A percentile compares a stretch with the other conserved stretches of the same genome.
Conservation (phyloP, 2,113 vertebrate species). For the Centrocercus urophasianus region DNA sequence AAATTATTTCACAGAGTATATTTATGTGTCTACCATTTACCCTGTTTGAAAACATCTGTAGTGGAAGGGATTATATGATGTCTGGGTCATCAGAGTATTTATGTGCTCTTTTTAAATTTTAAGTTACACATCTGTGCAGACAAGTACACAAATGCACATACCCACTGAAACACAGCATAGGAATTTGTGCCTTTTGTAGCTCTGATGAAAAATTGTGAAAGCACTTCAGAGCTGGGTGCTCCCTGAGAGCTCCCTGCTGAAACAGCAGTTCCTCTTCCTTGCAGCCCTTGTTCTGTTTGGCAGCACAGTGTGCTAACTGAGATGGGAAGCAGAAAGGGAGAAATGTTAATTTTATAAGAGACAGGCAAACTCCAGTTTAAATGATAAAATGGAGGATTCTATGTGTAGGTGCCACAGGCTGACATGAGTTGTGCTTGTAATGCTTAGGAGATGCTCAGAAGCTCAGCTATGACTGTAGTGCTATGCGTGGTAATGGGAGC, state of each 20-base stretch:
- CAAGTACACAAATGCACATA: not conserved
- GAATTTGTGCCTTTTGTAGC: not conserved
- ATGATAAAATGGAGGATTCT: not conserved
- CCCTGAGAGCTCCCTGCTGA: not conserved
- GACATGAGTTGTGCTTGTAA: not conserved
- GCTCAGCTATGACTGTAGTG: not conserved
- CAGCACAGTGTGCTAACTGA: not conserved
- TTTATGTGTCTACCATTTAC: not conserved
- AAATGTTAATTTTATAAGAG: not conserved
- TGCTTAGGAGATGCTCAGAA: not conserved
- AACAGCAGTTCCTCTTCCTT: not conserved
- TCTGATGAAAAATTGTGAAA: not conserved
- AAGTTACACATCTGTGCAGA: not conserved
- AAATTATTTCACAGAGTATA: not conserved
- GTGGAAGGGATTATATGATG: not conserved
- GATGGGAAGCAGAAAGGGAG: not conserved
- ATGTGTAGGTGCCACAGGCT: not conserved
- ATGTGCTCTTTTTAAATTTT: not conserved
- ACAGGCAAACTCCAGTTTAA: not conserved
- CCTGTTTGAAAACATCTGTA: not conserved
- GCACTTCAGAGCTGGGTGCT: not conserved
- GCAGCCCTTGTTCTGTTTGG: not conserved
- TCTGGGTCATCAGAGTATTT: not conserved
- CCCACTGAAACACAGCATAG: not conserved
- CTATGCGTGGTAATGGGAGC: not conserved